These are phyloP conservation scores for Cataglyphis altisquamis DNA, from an alignment of 2,888 invertebrate genomes.

Conservation along the genomic window DNA sequence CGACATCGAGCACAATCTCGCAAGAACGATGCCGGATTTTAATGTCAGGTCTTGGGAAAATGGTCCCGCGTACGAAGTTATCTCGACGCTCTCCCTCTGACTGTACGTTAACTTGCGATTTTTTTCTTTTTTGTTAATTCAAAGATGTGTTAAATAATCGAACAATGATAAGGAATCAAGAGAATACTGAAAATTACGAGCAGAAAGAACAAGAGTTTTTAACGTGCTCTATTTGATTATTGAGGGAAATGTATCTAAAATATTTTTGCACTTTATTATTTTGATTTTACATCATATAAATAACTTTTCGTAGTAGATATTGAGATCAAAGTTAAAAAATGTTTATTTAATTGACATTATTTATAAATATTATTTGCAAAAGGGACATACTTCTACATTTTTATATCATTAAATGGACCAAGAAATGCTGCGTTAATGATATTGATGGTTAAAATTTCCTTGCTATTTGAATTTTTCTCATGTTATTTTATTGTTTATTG, in stretches of 20 bases:
- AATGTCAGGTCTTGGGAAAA: conserved; percentile 49
- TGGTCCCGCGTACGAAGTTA: conserved; percentile 35
- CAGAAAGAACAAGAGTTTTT: background rate
- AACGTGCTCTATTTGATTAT: background rate
- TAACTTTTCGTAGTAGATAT: conserved; percentile 4
- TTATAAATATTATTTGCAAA: background rate
- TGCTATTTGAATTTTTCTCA: conserved; percentile 18
- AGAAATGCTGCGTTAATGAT: background rate
- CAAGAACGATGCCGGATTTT: conserved; percentile 52
- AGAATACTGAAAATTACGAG: background rate
- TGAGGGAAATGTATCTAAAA: background rate
- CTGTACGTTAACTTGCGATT: conserved; percentile 2
- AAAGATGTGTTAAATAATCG: background rate
- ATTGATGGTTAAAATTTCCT: conserved; percentile 32
- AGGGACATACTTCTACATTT: background rate
- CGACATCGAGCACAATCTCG: conserved; percentile 58
- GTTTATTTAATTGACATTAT: background rate
- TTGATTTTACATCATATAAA: background rate
- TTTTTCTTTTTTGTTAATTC: background rate
- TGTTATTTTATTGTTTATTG: conserved; percentile 39
- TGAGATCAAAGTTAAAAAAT: conserved; percentile 1
- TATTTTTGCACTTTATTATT: background rate
- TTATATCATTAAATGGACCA: background rate
- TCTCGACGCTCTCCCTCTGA: conserved; percentile 34
- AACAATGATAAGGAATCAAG: background rate